Evolutionary conservation across 2,797 vertebrate genomes (phyloP), one percentile per base, ranked within the genome.

Genomic region (Spinus olivaceus): DNA sequence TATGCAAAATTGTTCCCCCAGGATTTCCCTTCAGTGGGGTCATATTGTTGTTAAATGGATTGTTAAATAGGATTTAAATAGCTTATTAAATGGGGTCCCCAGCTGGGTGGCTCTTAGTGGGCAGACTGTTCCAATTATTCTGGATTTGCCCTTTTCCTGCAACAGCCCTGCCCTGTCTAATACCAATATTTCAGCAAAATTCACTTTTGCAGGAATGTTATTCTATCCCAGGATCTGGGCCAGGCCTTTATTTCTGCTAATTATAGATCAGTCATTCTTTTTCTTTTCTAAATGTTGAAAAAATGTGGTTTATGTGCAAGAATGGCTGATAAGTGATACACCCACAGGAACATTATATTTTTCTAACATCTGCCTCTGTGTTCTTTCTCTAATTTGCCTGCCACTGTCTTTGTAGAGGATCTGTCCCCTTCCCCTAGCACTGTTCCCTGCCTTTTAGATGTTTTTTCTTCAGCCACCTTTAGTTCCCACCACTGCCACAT

Each of bases 1-100:
- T 69, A 91, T 76, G 91, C 72, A 90, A 56, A 94, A 92, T 76
- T 42, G 51, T 69, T 94, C 91, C 92, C 81, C 37, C 4, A 35
- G 95, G 94, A 86, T 94, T 95, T 90, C 92, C 81, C 64, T 85
- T 89, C 93, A 65, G 50, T 71, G 72, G 80, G 94, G 87, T 95
- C 85, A 86, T 88, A 91, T 92, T 94, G 87, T 94, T 95, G 96
- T 90, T 96, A 95, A 96, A 96, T 96, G 95, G 66, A 64, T 95
- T 92, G 95, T 97, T 96, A 96, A 97, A 96, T 88, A 88, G 96
- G 92, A 93, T 96, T 96, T 93, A 95, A 94, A 90, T 88, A 73
- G 79, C 76, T 93, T 95, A 74, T 93, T 92, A 93, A 96, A 76
- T 30, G 70, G 85, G 47, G 54, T 92, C 41, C 86, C 91, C 92